A percentile compares a stretch with the other conserved stretches of the same genome.
These are phyloP conservation scores for Chiridota heheva DNA, from an alignment of 35 echinoderm and acorn worm species.

Conservation along the genomic window DNA sequence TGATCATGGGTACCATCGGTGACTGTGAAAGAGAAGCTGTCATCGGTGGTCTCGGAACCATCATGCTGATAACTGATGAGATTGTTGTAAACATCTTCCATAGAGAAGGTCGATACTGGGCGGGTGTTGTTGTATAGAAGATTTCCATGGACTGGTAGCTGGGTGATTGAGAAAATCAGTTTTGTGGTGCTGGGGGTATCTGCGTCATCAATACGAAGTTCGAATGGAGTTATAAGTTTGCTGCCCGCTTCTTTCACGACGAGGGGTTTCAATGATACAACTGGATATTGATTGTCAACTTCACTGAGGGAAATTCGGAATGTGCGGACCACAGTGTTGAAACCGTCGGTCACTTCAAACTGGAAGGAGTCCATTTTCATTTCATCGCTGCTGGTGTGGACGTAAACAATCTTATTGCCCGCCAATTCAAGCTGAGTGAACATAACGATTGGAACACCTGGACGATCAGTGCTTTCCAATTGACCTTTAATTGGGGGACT, in stretches of 20 bases:
- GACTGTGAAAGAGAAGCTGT: constrained; percentile 98
- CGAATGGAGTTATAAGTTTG: constrained; percentile 97
- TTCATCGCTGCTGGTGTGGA: constrained; percentile 92
- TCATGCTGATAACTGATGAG: constrained; percentile 99
- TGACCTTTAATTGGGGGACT: constrained; percentile 85
- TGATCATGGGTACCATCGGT: constrained; percentile 94
- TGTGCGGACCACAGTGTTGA: constrained; percentile 96
- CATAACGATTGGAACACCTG: constrained; percentile 83
- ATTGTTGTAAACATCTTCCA: constrained; percentile 91
- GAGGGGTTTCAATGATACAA: constrained; percentile 61
- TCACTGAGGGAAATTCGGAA: constrained; percentile 94
- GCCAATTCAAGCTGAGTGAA: constrained; percentile 96
- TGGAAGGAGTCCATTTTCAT: constrained; percentile 99
- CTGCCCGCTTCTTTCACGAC: constrained; percentile 76
- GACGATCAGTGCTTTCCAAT: constrained; percentile 90
- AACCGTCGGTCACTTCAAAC: constrained; percentile 93
- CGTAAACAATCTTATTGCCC: constrained; percentile 97
- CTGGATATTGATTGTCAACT: constrained; percentile 97
- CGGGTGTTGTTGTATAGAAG: constrained; percentile 78
- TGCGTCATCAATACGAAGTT: constrained; percentile 83
- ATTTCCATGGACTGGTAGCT: constrained; percentile 89
- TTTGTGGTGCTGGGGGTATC: constrained; percentile 57
- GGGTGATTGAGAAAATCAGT: constrained; percentile 85
- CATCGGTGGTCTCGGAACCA: constrained; percentile 68
- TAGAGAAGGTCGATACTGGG: constrained; percentile 80